A percentile compares a stretch with the other conserved stretches of the same genome.
phyloP scores from a whole-genome alignment of 2,888 invertebrate genomes.

The Halocaridina rubra region DNA sequence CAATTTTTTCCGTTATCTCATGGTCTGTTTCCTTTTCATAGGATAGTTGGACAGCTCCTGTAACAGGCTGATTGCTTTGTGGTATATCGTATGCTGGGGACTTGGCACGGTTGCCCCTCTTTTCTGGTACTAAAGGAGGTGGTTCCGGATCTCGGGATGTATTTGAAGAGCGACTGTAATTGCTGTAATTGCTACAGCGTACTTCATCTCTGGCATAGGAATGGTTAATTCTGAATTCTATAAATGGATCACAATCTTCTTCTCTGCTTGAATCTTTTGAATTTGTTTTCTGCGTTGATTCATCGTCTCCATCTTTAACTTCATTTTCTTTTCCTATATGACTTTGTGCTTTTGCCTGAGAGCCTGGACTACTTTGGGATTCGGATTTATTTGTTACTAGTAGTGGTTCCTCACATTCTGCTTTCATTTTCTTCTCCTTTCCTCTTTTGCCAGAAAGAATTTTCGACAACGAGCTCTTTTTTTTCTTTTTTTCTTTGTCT shows the following conservation, averaged over 20 bases:
- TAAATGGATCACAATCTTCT: not conserved
- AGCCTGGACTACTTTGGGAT: not conserved
- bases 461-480: slow-evolving; percentile 12
- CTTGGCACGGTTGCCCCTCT: slow-evolving; percentile 24
- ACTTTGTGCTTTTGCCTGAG: no score
- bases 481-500: slow-evolving; percentile 10
- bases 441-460: slow-evolving; percentile 14
- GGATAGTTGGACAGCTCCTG: not conserved
- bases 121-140: slow-evolving; percentile 33
- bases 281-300: not conserved
- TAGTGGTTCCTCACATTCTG: not conserved
- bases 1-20: not conserved
- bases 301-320: not conserved
- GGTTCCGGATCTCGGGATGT: slow-evolving; percentile 17
- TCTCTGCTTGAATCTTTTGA: not conserved
- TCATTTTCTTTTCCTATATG: not conserved
- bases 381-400: not conserved
- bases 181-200: slow-evolving; percentile 21
- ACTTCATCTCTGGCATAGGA: not conserved
- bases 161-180: slow-evolving; percentile 14
- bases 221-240: not conserved
- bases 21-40: not conserved
- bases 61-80: slow-evolving; percentile 41
- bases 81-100: slow-evolving; percentile 45
- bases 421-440: slow-evolving; percentile 6